phyloP scores from a whole-genome alignment of 1,140 invertebrate species.

The Drosophila repletoides region DNA sequence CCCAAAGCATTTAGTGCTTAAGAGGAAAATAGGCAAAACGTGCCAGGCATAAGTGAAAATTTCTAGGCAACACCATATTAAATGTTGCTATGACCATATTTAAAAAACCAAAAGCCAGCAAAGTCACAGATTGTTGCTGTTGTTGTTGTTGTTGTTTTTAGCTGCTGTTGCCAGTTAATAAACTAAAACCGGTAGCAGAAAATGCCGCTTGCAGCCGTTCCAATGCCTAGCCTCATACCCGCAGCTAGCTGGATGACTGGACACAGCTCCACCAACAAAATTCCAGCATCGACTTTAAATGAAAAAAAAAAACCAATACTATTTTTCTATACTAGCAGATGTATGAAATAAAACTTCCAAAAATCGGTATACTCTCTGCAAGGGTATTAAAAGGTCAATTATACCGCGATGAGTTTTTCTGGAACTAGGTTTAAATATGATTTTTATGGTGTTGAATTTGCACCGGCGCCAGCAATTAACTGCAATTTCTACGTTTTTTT shows the following conservation, averaged over 20 bases:
- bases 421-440: slow-evolving; percentile 15
- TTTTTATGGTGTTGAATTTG: slow-evolving; percentile 18
- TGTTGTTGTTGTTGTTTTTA: slow-evolving; percentile 16
- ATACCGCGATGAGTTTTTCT: slow-evolving; percentile 4
- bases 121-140: slow-evolving; percentile 51
- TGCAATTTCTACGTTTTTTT: slow-evolving; percentile 39
- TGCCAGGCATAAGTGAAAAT: slow-evolving; percentile 74
- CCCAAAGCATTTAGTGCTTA: slow-evolving; percentile 58
- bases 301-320: not conserved
- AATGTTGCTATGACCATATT: slow-evolving; percentile 65
- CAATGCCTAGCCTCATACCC: slow-evolving; percentile 11
- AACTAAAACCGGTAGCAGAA: slow-evolving; percentile 74
- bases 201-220: slow-evolving; percentile 55
- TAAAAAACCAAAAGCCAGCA: slow-evolving; percentile 60
- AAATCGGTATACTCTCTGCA: too few relatives aligned
- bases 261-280: slow-evolving; percentile 44
- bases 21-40: slow-evolving; percentile 69
- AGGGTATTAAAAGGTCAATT: slow-evolving; percentile 24
- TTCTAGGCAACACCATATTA: slow-evolving; percentile 56
- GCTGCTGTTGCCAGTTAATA: slow-evolving; percentile 56
- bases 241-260: slow-evolving; percentile 40
- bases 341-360: too few relatives aligned
- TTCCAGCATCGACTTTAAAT: slow-evolving; percentile 8
- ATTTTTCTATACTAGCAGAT: too few relatives aligned
- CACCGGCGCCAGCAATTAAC: slow-evolving; percentile 19